Evolutionary conservation across 2,888 invertebrate species (phyloP).

Genomic region (Heliconius ismenius): DNA sequence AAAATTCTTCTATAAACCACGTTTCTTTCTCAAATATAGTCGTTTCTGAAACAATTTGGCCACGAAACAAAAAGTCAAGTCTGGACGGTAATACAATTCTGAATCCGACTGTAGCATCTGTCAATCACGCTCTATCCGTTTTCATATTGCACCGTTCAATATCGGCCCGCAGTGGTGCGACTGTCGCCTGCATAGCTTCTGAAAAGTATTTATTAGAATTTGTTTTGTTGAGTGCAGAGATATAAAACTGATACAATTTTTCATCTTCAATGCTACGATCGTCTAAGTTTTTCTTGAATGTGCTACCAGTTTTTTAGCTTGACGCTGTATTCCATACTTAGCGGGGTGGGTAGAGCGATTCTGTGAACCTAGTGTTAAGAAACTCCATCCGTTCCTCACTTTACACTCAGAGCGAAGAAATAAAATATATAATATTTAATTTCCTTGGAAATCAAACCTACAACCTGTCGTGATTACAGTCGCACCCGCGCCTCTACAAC

Average conservation of each 20-base stretch:
- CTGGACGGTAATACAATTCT: constrained; percentile 16
- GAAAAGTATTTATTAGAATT: neutral
- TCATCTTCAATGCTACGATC: neutral
- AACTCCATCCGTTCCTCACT: neutral
- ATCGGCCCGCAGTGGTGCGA: constrained; percentile 35
- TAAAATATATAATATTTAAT: neutral
- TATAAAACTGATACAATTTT: neutral
- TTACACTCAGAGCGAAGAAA: no score
- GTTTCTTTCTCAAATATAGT: neutral
- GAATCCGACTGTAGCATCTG: constrained; percentile 33
- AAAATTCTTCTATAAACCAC: neutral
- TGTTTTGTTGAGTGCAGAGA: neutral
- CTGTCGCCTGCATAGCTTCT: neutral
- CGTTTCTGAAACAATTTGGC: constrained; percentile 8
- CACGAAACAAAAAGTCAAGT: constrained; percentile 19
- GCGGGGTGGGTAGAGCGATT: neutral
- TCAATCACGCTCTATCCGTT: constrained; percentile 40
- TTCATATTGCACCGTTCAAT: constrained; percentile 36
- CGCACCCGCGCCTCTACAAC: no score
- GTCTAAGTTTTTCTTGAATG: no score
- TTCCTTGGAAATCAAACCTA: neutral
- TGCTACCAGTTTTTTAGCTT: neutral
- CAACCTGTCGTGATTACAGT: neutral
- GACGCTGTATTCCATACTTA: neutral
- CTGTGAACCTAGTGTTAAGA: neutral